phyloP scores from a whole-genome alignment of 2,797 vertebrate species.

The Gallinago solitaria region DNA sequence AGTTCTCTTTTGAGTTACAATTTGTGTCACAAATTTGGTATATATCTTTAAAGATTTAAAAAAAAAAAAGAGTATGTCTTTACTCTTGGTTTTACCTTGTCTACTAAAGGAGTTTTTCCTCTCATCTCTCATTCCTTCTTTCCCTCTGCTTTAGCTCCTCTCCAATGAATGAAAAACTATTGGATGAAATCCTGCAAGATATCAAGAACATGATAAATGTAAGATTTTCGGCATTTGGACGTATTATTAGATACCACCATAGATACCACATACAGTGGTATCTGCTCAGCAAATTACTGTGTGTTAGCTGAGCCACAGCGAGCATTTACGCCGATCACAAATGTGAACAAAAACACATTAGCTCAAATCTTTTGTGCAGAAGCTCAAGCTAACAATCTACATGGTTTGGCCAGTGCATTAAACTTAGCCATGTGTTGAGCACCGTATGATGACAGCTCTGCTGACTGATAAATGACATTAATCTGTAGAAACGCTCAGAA shows the following conservation, averaged over 20 bases:
- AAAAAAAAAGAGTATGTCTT: not conserved
- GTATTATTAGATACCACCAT: not conserved
- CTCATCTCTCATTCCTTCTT: not conserved
- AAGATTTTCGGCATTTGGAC: not conserved
- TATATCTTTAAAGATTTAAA: too few species aligned
- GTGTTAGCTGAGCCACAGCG: not conserved
- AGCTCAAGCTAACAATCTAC: not conserved
- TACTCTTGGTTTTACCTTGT: not conserved
- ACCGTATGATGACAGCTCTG: not conserved
- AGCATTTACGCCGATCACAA: not conserved
- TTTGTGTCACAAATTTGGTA: not conserved
- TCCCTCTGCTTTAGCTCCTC: not conserved
- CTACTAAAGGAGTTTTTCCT: not conserved
- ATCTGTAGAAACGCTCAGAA: not conserved
- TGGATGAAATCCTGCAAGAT: slow-evolving; percentile 19
- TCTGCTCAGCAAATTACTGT: not conserved
- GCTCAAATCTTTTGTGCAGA: not conserved
- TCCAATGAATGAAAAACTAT: not conserved
- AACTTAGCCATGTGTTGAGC: not conserved
- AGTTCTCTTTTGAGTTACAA: not conserved
- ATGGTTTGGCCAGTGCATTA: not conserved
- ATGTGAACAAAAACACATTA: not conserved
- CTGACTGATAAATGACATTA: not conserved
- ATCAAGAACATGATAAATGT: slow-evolving; percentile 58
- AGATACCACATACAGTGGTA: not conserved